These are phyloP conservation scores for Heteropelma amictum DNA, from an alignment of 2,888 invertebrate species.

Conservation along the genomic window DNA sequence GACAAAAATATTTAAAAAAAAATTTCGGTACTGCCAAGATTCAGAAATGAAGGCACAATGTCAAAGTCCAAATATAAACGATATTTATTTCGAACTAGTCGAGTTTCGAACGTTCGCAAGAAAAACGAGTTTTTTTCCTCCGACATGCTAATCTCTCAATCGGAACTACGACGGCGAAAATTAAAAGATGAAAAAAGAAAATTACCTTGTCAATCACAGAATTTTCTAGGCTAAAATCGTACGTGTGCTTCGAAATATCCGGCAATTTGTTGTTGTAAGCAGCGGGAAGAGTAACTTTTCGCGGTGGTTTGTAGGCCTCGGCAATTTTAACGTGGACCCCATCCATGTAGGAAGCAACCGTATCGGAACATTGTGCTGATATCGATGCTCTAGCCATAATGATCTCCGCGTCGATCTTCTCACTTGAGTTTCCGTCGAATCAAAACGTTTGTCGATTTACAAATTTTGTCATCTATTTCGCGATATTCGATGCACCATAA, in stretches of 20 bases:
- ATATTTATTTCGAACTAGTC: no score
- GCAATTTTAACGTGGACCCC: conserved; percentile 93
- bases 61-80: no score
- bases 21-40: no score
- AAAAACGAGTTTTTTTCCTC: no score
- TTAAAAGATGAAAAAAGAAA: not conserved
- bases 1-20: no score
- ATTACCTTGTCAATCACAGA: conserved; percentile 83
- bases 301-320: conserved; percentile 91
- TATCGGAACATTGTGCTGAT: conserved; percentile 72
- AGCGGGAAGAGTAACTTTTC: conserved; percentile 83
- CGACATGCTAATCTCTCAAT: no score
- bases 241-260: conserved; percentile 81
- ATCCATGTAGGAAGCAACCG: conserved; percentile 84
- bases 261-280: conserved; percentile 79
- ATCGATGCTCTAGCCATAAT: conserved; percentile 66
- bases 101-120: no score
- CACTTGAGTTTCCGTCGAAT: not conserved
- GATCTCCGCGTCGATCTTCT: not conserved
- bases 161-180: not conserved
- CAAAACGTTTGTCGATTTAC: not conserved
- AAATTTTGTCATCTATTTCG: not conserved
- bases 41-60: no score
- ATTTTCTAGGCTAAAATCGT: conserved; percentile 87
- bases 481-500: conserved; percentile 3